Conservation (phyloP, 2,888 invertebrate genomes). For the Oligia strigilis region DNA sequence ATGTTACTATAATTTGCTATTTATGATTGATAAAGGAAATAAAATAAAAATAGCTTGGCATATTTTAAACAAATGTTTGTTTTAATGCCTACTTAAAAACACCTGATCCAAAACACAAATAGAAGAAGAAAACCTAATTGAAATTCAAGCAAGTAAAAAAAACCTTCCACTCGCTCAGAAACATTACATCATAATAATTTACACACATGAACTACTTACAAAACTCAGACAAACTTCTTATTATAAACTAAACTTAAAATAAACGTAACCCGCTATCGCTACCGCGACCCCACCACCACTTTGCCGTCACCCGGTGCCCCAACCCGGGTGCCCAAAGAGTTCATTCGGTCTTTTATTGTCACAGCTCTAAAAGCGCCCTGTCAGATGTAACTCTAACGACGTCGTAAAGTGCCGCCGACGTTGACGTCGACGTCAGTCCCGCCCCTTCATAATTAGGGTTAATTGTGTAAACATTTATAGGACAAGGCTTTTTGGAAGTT, state of each 20-base stretch:
- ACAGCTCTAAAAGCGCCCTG: slow-evolving; percentile 73
- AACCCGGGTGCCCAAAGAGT: slow-evolving; percentile 73
- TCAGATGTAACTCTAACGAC: slow-evolving; percentile 76
- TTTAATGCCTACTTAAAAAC: not conserved
- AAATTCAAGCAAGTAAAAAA: not conserved
- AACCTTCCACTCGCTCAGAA: not conserved
- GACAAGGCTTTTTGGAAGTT: slow-evolving; percentile 50
- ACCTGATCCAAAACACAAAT: not conserved
- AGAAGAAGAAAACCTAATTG: not conserved
- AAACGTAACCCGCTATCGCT: slow-evolving; percentile 58
- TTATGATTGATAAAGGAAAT: not conserved
- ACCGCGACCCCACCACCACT: slow-evolving; percentile 49
- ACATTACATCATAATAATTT: not conserved
- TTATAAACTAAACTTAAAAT: not conserved
- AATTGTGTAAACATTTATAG: slow-evolving; percentile 78
- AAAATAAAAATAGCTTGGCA: not conserved
- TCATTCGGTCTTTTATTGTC: slow-evolving; percentile 78
- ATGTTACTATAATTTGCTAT: not conserved
- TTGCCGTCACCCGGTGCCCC: slow-evolving; percentile 32
- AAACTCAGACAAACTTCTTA: not conserved
- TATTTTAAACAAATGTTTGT: not conserved
- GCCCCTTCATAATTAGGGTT: slow-evolving; percentile 77
- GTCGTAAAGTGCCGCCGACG: slow-evolving; percentile 75
- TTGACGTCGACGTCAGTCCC: slow-evolving; percentile 42
- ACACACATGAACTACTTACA: not conserved